These are phyloP conservation scores for Pycnonotus jocosus DNA, from an alignment of 2,113 vertebrate species.

Conservation along the genomic window DNA sequence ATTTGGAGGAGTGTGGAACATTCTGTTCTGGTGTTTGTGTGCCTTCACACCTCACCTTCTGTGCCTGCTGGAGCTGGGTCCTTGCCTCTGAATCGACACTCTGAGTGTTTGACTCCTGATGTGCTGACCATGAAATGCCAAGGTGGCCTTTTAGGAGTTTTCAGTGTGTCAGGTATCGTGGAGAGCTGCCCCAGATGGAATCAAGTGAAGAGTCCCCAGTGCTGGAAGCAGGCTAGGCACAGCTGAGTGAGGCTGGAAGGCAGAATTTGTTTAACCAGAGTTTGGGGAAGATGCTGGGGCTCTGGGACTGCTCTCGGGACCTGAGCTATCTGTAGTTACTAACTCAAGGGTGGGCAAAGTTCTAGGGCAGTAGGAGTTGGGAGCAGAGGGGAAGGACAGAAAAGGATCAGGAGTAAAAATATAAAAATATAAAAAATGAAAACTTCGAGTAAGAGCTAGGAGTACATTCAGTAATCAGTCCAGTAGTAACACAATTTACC, in stretches of 20 bases:
- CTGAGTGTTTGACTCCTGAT: neutral
- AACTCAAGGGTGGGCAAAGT: neutral
- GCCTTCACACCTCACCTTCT: neutral
- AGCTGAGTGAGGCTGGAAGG: neutral
- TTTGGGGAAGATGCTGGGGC: neutral
- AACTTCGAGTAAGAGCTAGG: neutral
- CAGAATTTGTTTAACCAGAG: neutral
- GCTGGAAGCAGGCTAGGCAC: neutral
- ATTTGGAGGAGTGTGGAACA: neutral
- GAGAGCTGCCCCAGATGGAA: neutral
- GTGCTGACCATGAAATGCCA: neutral
- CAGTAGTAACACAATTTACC: neutral
- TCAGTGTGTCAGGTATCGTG: accelerated
- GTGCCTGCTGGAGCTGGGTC: neutral
- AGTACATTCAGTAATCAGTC: neutral
- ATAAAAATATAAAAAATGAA: no score
- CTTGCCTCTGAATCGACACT: neutral
- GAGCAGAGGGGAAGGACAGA: neutral
- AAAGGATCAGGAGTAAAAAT: neutral
- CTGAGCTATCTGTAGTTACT: neutral
- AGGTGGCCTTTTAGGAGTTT: neutral
- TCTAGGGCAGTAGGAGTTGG: no score
- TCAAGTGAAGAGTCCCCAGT: neutral
- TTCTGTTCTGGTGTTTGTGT: neutral
- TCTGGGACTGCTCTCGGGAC: neutral